Evolutionary conservation across 2,113 vertebrate species (phyloP).

Genomic region (Myotis davidii): DNA sequence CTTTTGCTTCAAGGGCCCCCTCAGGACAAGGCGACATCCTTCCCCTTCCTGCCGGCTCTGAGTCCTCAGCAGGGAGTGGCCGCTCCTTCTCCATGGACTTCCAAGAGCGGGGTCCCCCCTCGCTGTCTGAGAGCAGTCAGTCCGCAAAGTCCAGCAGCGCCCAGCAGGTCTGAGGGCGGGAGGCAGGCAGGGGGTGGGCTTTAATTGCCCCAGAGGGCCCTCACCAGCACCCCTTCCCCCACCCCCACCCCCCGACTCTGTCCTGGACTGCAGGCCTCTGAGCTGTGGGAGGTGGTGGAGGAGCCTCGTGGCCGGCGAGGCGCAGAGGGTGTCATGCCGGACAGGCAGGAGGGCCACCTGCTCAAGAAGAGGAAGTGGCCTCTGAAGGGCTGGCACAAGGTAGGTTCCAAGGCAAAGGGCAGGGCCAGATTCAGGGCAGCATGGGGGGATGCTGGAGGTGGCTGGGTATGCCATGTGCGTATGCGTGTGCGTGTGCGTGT

Average conservation of each 20-base stretch:
- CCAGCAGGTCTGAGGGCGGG: constrained; percentile 83
- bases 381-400: constrained; percentile 98
- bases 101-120: constrained; percentile 88
- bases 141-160: constrained; percentile 87
- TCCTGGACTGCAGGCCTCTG: constrained; percentile 82
- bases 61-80: neutral
- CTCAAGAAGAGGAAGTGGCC: constrained; percentile 98
- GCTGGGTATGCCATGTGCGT: neutral
- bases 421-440: neutral
- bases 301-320: constrained; percentile 81
- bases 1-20: constrained; percentile 40
- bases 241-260: neutral
- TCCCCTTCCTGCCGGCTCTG: neutral
- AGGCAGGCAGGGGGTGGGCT: neutral
- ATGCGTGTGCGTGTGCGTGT: too few relatives aligned
- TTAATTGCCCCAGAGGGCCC: neutral
- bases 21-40: constrained; percentile 53
- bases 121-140: constrained; percentile 88
- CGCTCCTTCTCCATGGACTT: constrained; percentile 80
- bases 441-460: neutral
- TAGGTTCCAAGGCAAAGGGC: constrained; percentile 69
- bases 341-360: constrained; percentile 92
- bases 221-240: neutral
- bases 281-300: constrained; percentile 94
- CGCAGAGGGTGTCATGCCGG: constrained; percentile 78